A percentile compares a stretch with the other conserved stretches of the same genome.
These are phyloP conservation scores for Nymphalis io DNA, from an alignment of 1,140 invertebrate species.

Conservation along the genomic window DNA sequence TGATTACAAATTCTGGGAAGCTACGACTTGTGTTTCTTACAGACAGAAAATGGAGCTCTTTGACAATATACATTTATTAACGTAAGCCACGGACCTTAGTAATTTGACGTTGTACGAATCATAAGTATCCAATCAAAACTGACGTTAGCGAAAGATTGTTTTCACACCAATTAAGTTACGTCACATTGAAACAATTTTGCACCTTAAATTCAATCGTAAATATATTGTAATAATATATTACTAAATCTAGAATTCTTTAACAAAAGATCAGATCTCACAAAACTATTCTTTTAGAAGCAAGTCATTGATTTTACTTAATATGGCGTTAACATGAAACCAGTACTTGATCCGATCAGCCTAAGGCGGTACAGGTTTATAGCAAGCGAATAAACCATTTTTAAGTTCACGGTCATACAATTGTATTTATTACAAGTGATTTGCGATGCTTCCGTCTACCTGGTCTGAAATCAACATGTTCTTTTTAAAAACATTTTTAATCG, in stretches of 20 bases:
- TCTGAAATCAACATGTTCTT: background rate
- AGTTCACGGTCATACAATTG: slow-evolving; percentile 65
- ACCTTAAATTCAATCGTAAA: no score
- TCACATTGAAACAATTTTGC: no score
- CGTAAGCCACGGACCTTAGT: slow-evolving; percentile 28
- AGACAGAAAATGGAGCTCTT: slow-evolving; percentile 4
- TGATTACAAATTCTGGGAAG: slow-evolving; percentile 2
- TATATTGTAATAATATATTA: no score
- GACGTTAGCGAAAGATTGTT: no score
- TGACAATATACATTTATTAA: slow-evolving; percentile 18
- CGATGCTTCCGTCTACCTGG: slow-evolving; percentile 55
- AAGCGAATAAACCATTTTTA: slow-evolving; percentile 50
- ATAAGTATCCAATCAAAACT: slow-evolving; percentile 33
- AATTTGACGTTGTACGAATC: slow-evolving; percentile 38
- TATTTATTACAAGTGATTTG: slow-evolving; percentile 51
- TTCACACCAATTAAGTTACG: no score
- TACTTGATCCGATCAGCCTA: slow-evolving; percentile 21
- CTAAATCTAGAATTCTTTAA: background rate
- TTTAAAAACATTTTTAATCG: slow-evolving; percentile 3
- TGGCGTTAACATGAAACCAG: slow-evolving; percentile 6
- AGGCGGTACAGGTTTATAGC: slow-evolving; percentile 45
- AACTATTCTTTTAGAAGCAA: background rate
- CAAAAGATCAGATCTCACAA: background rate
- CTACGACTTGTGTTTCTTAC: background rate
- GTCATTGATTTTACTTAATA: slow-evolving; percentile 1